Base-by-base conservation (phyloP, 2,113 vertebrate genomes). In the Astur gentilis region DNA sequence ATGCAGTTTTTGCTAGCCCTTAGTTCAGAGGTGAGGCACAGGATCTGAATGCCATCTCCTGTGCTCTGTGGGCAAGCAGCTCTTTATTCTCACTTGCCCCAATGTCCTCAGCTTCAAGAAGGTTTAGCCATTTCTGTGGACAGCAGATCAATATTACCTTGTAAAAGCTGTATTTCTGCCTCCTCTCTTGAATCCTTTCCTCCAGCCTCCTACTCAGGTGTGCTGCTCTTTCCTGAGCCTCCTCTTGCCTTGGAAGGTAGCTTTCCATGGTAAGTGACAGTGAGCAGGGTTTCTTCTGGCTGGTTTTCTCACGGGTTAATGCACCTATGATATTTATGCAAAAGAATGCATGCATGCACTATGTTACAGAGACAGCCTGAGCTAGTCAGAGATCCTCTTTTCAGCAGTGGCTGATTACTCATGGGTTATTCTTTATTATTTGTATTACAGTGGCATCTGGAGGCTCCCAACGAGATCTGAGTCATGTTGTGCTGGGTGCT, bases 371-470 rank as follows among this genome's bases (percentile, higher is more conserved):
- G 62, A 38, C 66, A 94, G 55, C 58, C 58, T 0, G 3, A 91
- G 77, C 65, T 79, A 26, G 44, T 83, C 60, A 76, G 82, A 83
- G 58, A 67, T 83, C 32, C 58, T 83, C 70, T 90, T 90, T 85
- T 77, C 82, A 60, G n/a, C 81, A 66, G n/a, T 52, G 65, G 66
- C 70, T 87, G 82, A 85, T 97, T 96, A 94, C 78, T 95, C 94
- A 91, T 22, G 78, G 50, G 45, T 90, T 93, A 79, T 93, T 91
- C 42, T 94, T 82, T 97, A 77, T 97, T 55, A 77, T 95, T 95
- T 88, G 44, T 72, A 70, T 93, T 76, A 71, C 66, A 77, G 66
- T 65, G 81, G 91, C 94, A 96, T 91, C 89, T 27, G 54, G 94
- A 95, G 91, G 29, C 70, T 95, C 70, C 91, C 8, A 0, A 83